Conservation (phyloP, 2,113 vertebrate genomes). For the Xerus inauris region DNA sequence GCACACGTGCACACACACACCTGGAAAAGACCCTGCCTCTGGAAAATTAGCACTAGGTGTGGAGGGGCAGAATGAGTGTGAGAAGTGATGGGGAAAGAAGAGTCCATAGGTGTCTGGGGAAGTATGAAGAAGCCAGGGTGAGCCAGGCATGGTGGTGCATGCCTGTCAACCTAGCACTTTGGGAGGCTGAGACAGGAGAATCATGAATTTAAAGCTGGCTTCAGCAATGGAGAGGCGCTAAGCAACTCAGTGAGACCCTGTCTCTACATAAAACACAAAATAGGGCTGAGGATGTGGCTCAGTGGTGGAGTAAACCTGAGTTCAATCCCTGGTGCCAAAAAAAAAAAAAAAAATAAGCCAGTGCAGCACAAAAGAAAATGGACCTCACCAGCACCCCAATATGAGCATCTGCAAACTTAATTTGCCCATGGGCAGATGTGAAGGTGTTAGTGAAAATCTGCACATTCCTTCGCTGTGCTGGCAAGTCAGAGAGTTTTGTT, state of each 20-base stretch:
- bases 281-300: too few relatives aligned
- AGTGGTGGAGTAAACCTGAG: too few relatives aligned
- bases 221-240: too few relatives aligned
- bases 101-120: accelerated
- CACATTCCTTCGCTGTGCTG: background rate
- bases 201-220: too few relatives aligned
- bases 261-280: too few relatives aligned
- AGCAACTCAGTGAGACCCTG: too few relatives aligned
- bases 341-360: too few relatives aligned
- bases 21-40: background rate
- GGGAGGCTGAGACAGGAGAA: too few relatives aligned
- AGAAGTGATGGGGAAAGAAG: background rate
- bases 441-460: background rate
- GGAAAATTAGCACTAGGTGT: background rate
- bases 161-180: too few relatives aligned
- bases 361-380: background rate
- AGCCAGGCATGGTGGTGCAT: too few relatives aligned
- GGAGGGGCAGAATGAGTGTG: background rate
- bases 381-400: accelerated
- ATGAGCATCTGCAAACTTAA: background rate
- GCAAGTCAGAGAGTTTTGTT: background rate
- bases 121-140: background rate
- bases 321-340: too few relatives aligned
- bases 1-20: background rate
- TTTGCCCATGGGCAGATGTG: background rate